Conservation (phyloP, 2,888 invertebrate species). For the Metacarcinus magister region DNA sequence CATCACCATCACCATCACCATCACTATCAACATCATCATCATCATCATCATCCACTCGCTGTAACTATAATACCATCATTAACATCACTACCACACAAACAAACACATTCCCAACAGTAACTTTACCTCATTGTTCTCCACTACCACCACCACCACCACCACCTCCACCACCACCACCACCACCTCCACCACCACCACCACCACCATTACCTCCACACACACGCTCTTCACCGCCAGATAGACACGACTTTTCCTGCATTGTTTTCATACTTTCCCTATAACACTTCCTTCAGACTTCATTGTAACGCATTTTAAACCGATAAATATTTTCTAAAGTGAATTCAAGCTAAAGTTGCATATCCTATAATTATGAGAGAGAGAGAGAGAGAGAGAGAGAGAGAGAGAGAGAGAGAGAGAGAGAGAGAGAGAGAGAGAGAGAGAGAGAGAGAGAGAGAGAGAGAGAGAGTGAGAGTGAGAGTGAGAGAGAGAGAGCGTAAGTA, state of each 20-base stretch:
- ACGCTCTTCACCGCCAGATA: neutral
- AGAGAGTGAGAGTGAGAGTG: too few species aligned
- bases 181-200: neutral
- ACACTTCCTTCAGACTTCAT: neutral
- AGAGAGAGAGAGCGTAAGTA: too few species aligned
- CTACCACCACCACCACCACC: neutral
- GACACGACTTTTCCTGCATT: neutral
- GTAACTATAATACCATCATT: neutral
- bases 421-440: too few species aligned
- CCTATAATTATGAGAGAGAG: too few species aligned
- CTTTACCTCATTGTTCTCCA: neutral
- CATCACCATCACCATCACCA: neutral
- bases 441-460: too few species aligned
- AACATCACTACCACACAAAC: neutral
- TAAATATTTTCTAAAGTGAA: neutral
- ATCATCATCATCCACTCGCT: neutral
- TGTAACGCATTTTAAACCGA: neutral
- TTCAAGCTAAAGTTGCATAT: too few species aligned
- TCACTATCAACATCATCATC: neutral
- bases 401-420: too few species aligned
- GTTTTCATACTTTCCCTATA: neutral
- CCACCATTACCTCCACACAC: neutral
- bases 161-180: neutral
- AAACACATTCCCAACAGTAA: neutral
- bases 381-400: too few species aligned